Percentiles rank a stretch among this genome's conserved stretches.
phyloP scores from a whole-genome alignment of 1,140 invertebrate species.

The Rhyzopertha dominica region DNA sequence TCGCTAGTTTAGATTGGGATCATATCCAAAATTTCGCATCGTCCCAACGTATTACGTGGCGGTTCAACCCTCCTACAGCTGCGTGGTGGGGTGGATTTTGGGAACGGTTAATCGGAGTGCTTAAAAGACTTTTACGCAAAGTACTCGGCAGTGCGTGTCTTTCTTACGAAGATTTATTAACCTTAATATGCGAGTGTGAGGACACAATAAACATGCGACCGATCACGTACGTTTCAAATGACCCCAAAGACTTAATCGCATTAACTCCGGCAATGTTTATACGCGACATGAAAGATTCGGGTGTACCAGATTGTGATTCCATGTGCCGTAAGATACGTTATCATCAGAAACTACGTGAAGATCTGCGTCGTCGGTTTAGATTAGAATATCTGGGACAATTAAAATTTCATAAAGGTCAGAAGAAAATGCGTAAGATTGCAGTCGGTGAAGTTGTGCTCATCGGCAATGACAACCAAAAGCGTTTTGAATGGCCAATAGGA shows the following conservation, averaged over 20 bases:
- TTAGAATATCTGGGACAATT: constrained; percentile 8
- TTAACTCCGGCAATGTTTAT: too few species aligned
- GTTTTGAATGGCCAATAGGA: constrained; percentile 6
- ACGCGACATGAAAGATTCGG: too few species aligned
- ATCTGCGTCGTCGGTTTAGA: constrained; percentile 4
- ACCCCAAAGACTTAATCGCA: constrained; percentile 20
- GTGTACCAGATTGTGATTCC: too few species aligned
- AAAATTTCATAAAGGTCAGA: background rate
- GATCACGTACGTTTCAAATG: constrained; percentile 33
- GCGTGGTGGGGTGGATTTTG: constrained; percentile 47
- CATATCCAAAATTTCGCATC: constrained; percentile 1
- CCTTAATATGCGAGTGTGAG: constrained; percentile 36
- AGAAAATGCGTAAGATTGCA: background rate
- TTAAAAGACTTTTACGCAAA: constrained; percentile 35
- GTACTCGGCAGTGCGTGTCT: constrained; percentile 32
- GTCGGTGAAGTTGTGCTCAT: constrained; percentile 2
- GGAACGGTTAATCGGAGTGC: constrained; percentile 43
- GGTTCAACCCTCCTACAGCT: constrained; percentile 31
- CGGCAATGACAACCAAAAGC: constrained; percentile 6
- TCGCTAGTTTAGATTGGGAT: constrained; percentile 29
- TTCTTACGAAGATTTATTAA: constrained; percentile 37
- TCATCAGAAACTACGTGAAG: too few species aligned
- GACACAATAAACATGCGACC: constrained; percentile 36
- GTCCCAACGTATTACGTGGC: constrained; percentile 14
- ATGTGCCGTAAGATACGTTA: too few species aligned